Conservation (phyloP, 2,797 vertebrate genomes). For the Muraenolepis orangiensis region DNA sequence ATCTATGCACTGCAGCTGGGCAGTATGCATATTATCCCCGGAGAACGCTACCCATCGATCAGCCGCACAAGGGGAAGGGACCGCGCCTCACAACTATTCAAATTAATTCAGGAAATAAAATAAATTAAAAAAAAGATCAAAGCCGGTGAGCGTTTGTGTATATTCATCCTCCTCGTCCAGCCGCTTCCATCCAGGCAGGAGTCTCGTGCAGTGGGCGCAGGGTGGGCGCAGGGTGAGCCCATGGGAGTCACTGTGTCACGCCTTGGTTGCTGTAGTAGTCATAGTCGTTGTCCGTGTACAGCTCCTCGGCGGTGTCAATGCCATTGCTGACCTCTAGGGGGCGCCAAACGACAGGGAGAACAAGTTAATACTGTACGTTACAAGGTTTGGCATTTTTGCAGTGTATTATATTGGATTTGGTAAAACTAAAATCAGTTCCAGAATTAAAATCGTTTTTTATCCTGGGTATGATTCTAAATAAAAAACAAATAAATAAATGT, state of each 20-base stretch:
- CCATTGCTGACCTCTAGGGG: constrained; percentile 87
- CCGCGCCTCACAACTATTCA: constrained; percentile 13
- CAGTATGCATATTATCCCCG: constrained; percentile 19
- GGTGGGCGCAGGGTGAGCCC: neutral
- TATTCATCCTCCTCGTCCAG: no score
- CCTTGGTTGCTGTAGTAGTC: constrained; percentile 78
- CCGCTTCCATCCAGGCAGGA: neutral
- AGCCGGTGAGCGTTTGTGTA: neutral
- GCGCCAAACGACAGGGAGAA: constrained; percentile 39
- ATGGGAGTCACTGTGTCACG: constrained; percentile 54
- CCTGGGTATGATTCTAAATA: no score
- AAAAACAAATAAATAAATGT: no score
- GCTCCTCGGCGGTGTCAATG: constrained; percentile 78
- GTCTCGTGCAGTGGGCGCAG: neutral
- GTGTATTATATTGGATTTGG: neutral
- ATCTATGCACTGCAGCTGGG: constrained; percentile 37
- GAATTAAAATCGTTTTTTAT: neutral
- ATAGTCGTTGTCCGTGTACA: constrained; percentile 82
- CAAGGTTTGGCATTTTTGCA: neutral
- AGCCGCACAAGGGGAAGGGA: constrained; percentile 29
- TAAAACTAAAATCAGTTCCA: neutral
- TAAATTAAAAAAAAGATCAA: neutral
- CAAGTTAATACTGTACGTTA: neutral
- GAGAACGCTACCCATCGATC: constrained; percentile 16
- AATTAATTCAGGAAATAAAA: constrained; percentile 3